Percentiles rank a stretch among this genome's conserved stretches.
phyloP scores from a whole-genome alignment of 53 echinoderm and acorn worm species.

The Hippasteria phrygiana region DNA sequence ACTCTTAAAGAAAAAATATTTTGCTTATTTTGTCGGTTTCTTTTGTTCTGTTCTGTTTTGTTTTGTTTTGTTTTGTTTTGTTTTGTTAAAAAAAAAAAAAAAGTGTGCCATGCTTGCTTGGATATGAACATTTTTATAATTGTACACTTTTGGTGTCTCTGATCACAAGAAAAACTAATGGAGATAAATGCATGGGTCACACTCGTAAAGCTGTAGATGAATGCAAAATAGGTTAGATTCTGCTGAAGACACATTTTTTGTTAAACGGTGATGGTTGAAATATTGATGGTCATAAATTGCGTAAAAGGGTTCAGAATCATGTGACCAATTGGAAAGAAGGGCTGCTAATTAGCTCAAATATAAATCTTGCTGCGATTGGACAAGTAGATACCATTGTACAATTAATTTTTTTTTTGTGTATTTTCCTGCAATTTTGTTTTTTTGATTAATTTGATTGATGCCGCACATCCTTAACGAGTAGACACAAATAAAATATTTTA shows the following conservation, averaged over 20 bases:
- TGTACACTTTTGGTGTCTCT: slow-evolving; percentile 4
- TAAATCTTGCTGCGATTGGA: slow-evolving; percentile 19
- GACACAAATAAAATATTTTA: not conserved
- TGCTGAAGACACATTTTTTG: not conserved
- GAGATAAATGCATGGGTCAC: not conserved
- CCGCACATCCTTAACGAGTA: not conserved
- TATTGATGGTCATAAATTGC: not conserved
- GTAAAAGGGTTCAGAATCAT: not conserved
- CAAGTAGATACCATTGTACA: slow-evolving; percentile 4
- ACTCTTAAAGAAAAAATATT: slow-evolving; percentile 1
- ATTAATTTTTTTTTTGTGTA: not conserved
- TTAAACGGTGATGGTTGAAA: not conserved
- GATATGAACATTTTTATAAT: slow-evolving; percentile 18
- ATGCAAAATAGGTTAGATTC: not conserved
- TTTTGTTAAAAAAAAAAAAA: not conserved
- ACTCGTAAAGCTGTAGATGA: not conserved
- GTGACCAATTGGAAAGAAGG: not conserved
- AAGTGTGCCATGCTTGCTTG: slow-evolving; percentile 57
- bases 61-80: slow-evolving; percentile 39
- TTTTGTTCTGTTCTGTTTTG: slow-evolving; percentile 23
- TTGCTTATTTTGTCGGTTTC: slow-evolving; percentile 39
- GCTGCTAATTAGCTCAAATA: not conserved
- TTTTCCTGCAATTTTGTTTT: not conserved
- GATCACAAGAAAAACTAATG: not conserved
- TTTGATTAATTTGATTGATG: not conserved